Conservation (phyloP, 2,888 invertebrate genomes). For the Aquatica leii region DNA sequence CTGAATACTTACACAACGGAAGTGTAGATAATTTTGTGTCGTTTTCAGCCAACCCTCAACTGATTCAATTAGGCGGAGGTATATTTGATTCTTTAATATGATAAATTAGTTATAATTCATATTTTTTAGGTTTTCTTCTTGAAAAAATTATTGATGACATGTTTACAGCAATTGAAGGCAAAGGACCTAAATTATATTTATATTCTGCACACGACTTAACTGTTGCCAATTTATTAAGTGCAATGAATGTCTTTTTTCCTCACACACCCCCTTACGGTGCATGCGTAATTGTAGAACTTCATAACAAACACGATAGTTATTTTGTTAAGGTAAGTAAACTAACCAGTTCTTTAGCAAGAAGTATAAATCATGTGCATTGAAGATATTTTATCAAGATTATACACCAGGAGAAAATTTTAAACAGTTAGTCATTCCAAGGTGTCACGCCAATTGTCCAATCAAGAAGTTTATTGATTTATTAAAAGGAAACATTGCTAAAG, state of each 20-base stretch:
- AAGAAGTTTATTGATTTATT: conserved; percentile 57
- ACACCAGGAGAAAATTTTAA: too few species aligned
- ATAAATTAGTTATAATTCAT: too few species aligned
- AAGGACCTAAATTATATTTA: conserved; percentile 64
- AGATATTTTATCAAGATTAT: too few species aligned
- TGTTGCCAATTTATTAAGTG: conserved; percentile 66
- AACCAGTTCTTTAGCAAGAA: background rate
- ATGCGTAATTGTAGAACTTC: conserved; percentile 34
- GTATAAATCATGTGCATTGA: too few species aligned
- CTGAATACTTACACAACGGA: conserved; percentile 52
- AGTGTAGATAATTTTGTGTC: conserved; percentile 55
- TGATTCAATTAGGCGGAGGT: conserved; percentile 51
- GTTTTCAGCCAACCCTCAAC: conserved; percentile 49
- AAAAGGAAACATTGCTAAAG: background rate
- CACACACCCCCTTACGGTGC: conserved; percentile 50
- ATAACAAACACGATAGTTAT: conserved; percentile 54
- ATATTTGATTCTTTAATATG: too few species aligned
- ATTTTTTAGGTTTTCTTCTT: conserved; percentile 58
- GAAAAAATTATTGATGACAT: conserved; percentile 66
- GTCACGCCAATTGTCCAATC: conserved; percentile 65
- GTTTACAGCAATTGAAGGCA: conserved; percentile 58
- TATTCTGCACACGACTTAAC: conserved; percentile 74
- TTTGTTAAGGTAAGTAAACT: conserved; percentile 17
- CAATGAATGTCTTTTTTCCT: conserved; percentile 67
- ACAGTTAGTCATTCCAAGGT: conserved; percentile 68